These are phyloP conservation scores for Euura lappo DNA, from an alignment of 1,140 invertebrate genomes.

Conservation along the genomic window DNA sequence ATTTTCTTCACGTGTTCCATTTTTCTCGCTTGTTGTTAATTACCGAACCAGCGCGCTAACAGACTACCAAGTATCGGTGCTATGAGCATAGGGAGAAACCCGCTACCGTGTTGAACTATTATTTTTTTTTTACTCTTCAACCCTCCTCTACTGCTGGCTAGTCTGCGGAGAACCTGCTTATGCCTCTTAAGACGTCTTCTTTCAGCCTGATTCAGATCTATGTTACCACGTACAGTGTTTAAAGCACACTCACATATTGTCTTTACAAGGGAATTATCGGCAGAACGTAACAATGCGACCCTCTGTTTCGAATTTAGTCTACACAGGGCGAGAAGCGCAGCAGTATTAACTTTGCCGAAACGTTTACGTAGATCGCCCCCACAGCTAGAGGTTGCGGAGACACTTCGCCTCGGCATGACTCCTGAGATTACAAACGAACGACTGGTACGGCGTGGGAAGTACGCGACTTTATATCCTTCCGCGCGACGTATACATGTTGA, in stretches of 20 bases:
- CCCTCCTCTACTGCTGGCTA: not conserved
- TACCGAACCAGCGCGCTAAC: not conserved
- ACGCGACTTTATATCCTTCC: not conserved
- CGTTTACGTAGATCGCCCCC: too few species aligned
- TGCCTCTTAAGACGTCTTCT: too few species aligned
- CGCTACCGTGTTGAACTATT: constrained; percentile 14
- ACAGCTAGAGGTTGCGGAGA: too few species aligned
- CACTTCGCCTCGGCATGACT: not conserved
- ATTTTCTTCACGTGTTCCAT: constrained; percentile 24
- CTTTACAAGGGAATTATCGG: not conserved
- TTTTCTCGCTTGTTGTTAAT: constrained; percentile 10
- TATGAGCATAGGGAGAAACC: constrained; percentile 4
- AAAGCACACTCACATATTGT: not conserved
- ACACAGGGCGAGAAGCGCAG: not conserved
- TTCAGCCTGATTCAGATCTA: too few species aligned
- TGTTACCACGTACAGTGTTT: not conserved
- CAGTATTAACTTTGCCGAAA: not conserved
- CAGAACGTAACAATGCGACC: not conserved
- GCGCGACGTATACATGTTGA: not conserved
- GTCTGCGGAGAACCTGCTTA: not conserved
- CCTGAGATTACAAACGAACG: not conserved
- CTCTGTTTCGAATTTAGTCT: not conserved
- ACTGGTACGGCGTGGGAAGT: not conserved
- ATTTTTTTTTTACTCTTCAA: constrained; percentile 19
- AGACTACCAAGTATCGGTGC: not conserved